Evolutionary conservation across 2,113 vertebrate species (phyloP), one percentile per base, ranked within the genome.

Genomic region (Delphinus delphis): DNA sequence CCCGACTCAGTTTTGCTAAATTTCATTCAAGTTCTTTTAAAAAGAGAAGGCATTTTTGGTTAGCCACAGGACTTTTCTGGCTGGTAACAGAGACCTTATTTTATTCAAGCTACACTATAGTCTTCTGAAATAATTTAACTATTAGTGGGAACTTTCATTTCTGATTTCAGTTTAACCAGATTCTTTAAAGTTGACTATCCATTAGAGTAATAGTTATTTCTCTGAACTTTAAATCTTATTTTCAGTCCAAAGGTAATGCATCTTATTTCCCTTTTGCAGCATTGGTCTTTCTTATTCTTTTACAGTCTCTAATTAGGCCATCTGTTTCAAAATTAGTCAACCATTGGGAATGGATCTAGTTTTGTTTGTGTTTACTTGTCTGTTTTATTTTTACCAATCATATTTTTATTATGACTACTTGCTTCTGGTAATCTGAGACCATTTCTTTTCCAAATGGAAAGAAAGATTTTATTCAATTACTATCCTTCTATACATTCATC

Each of bases 241-340:
- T 81, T 74, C 33, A 60, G 31, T 62, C 28, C 33, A 82, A n/a
- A 86, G 11, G 58, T 86, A 93, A 83, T 93, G 9, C 15, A 14
- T 93, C 53, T 95, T 92, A 53, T 87, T 96, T 90, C 70, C 60
- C 80, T 77, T 81, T 84, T 95, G 68, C 33, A 50, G 33, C 33
- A 25, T 79, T 33, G 77, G 17, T 62, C 38, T 94, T 33, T 76
- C 38, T 80, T 38, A 13, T 70, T 93, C 79, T 67, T 93, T 93
- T 21, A 74, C 38, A 71, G 50, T 60, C 44, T 87, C 65, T 97
- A 90, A 93, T 96, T 92, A 95, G 50, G 8, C 80, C 90, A 94
- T 92, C 94, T 95, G 80, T 96, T 97, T 94, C 76, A 81, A 81
- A 95, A 95, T 90, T 84, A 92, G 58, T 84, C 84, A 84, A 33